Evolutionary conservation across 2,888 invertebrate species (phyloP).

Genomic region (Theodoxus fluviatilis): DNA sequence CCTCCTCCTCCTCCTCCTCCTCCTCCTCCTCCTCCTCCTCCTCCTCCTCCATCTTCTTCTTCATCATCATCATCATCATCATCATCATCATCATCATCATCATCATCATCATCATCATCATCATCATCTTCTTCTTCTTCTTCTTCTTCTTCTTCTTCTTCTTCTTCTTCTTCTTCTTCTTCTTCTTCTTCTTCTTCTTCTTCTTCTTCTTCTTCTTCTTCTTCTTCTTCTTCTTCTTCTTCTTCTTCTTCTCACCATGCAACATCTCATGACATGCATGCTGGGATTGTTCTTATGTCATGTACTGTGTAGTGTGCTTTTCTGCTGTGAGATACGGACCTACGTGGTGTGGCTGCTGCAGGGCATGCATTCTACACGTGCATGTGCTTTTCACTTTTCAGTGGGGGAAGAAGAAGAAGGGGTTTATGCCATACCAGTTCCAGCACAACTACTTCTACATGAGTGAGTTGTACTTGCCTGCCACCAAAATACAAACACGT

Average conservation of each 20-base stretch:
- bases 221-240: slow-evolving; percentile 18
- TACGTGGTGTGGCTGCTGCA: too few species aligned
- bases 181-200: slow-evolving; percentile 17
- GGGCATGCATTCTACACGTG: too few species aligned
- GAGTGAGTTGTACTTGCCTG: too few species aligned
- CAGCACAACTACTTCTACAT: slow-evolving; percentile 60
- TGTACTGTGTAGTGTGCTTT: background rate
- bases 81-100: background rate
- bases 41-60: background rate
- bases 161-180: slow-evolving; percentile 18
- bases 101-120: slow-evolving; percentile 2
- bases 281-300: background rate
- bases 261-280: background rate
- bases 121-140: slow-evolving; percentile 1
- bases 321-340: too few species aligned
- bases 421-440: slow-evolving; percentile 58
- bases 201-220: slow-evolving; percentile 16
- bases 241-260: background rate
- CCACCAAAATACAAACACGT: too few species aligned
- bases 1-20: background rate
- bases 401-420: slow-evolving; percentile 53
- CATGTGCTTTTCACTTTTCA: slow-evolving; percentile 29
- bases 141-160: slow-evolving; percentile 9
- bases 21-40: background rate
- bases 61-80: background rate